Evolutionary conservation across 2,113 vertebrate species (phyloP).

Genomic region (Crotalus helleri): DNA sequence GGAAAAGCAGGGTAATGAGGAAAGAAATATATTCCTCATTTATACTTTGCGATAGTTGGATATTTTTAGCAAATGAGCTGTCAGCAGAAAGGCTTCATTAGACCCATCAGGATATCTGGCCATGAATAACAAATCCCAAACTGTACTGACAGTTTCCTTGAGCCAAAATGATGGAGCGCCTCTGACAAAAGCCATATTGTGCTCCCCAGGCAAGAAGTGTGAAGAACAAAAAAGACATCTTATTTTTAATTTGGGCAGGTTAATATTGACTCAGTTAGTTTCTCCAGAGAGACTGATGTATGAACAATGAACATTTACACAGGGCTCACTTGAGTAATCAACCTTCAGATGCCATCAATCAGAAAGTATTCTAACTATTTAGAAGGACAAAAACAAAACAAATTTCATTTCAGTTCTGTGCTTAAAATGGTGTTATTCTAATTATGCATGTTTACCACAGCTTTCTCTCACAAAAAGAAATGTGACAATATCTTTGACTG

Average conservation of each 20-base stretch:
- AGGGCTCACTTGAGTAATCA: slow-evolving; percentile 55
- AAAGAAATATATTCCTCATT: slow-evolving; percentile 62
- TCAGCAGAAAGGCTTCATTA: slow-evolving; percentile 92
- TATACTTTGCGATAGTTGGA: slow-evolving; percentile 72
- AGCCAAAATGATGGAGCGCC: slow-evolving; percentile 82
- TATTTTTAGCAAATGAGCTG: slow-evolving; percentile 91
- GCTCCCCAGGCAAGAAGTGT: slow-evolving; percentile 74
- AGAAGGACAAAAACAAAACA: slow-evolving; percentile 19
- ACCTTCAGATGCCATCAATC: slow-evolving; percentile 54
- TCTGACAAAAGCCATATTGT: slow-evolving; percentile 88
- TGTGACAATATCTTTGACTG: background rate
- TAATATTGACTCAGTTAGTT: slow-evolving; percentile 85
- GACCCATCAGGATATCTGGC: slow-evolving; percentile 92
- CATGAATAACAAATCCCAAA: slow-evolving; percentile 92
- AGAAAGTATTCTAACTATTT: slow-evolving; percentile 38
- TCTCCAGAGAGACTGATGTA: slow-evolving; percentile 60
- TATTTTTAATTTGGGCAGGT: slow-evolving; percentile 82
- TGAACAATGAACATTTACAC: slow-evolving; percentile 49
- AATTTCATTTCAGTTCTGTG: slow-evolving; percentile 29
- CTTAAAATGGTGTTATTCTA: slow-evolving; percentile 27
- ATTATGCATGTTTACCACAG: background rate
- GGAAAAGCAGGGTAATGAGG: slow-evolving; percentile 44
- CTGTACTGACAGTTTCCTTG: slow-evolving; percentile 85
- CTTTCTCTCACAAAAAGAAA: background rate
- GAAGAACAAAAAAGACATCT: slow-evolving; percentile 78